Base-by-base conservation (phyloP, 1,140 invertebrate species). In the Drosophila bifasciata region DNA sequence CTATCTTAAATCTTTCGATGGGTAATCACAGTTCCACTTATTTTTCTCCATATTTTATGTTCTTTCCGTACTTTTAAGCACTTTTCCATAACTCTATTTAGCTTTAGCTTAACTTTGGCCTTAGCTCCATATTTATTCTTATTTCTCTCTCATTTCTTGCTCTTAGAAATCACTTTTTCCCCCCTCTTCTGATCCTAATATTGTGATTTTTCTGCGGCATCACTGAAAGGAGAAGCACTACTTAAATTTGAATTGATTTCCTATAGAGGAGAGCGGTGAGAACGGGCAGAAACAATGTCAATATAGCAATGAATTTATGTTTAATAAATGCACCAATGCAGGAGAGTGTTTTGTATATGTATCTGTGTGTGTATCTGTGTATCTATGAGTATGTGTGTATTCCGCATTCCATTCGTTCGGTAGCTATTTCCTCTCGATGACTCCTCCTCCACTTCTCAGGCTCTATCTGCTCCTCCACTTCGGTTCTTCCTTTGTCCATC, bases 231-330 rank as follows among this genome's bases (percentile, higher is more conserved):
- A n/a, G 32, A 8, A 48, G 57, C 62, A 77, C 15, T n/a, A 68
- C 15, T 19, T 68, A 21, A 40, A 73, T 76, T 77, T 77, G 49
- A 85, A 56, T 85, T 73, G 73, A 86, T 80, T 80, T 76, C 49
- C 49, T 45, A 58, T n/a, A 40, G 49, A 25, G 25, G 49, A 25
- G 21, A 25, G 23, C 0, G 6, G 23, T 6, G 23, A 5, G 23
- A 6, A 25, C 5, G 6, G 8, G 51, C 28, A 60, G 39, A 57
- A 40, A 32, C 63, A 46, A 43, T 80, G 53, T 67, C 72, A 56
- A 72, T 79, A 70, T 45, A 58, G 23, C 15, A 62, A 61, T 76
- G 80, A 84, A 86, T 80, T 85, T 80, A 85, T 85, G 80, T 73
- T 79, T 84, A 76, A 85, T 85, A 84, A 85, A 68, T 77, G 76